phyloP scores from a whole-genome alignment of 1,140 invertebrate genomes.

The Phthorimaea operculella region DNA sequence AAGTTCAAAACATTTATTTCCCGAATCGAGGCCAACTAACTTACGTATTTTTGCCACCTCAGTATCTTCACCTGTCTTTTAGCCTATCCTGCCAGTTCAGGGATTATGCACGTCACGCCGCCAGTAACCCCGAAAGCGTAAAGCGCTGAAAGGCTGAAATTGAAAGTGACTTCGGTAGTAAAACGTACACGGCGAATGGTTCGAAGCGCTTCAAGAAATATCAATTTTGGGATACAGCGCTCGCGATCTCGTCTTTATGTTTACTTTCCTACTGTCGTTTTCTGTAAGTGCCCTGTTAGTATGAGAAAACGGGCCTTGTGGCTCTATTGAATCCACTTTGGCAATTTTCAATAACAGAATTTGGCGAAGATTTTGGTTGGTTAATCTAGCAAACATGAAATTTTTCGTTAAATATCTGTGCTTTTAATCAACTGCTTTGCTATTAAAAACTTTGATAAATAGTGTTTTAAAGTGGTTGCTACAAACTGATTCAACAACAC shows the following conservation, averaged over 20 bases:
- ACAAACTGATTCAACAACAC: too few relatives aligned
- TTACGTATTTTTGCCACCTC: too few relatives aligned
- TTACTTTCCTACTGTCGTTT: constrained; percentile 11
- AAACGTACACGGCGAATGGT: constrained; percentile 30
- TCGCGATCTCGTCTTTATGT: constrained; percentile 24
- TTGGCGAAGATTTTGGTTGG: not conserved
- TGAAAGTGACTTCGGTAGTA: constrained; percentile 54
- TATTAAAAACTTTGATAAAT: too few relatives aligned
- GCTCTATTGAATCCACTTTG: not conserved
- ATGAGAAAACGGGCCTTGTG: not conserved
- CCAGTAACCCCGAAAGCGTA: constrained; percentile 26
- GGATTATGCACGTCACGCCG: constrained; percentile 43
- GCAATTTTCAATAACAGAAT: not conserved
- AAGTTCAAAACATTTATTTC: too few relatives aligned
- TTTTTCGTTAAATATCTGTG: too few relatives aligned
- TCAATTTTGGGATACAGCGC: constrained; percentile 32
- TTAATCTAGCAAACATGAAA: too few relatives aligned
- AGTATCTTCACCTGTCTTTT: too few relatives aligned
- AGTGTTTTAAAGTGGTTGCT: too few relatives aligned
- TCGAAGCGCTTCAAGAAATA: constrained; percentile 33
- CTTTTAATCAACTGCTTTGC: too few relatives aligned
- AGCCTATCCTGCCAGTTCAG: not conserved
- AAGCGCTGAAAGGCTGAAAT: constrained; percentile 52
- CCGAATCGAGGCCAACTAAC: too few relatives aligned
- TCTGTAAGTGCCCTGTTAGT: not conserved